A percentile compares a stretch with the other conserved stretches of the same genome.
phyloP scores from a whole-genome alignment of 2,113 vertebrate genomes.

The Nycticryphes semicollaris region DNA sequence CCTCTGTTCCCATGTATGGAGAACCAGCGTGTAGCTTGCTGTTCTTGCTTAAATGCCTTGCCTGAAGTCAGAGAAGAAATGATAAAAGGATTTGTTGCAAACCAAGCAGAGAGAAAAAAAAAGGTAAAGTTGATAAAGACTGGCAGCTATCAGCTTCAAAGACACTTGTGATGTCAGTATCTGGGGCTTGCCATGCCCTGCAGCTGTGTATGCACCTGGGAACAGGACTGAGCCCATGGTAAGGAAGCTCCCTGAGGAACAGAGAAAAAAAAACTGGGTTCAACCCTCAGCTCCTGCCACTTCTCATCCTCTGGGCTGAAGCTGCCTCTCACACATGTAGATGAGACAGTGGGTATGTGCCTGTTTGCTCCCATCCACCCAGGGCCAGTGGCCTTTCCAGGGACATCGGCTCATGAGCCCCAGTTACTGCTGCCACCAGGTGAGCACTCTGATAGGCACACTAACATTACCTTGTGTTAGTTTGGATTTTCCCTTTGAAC shows the following conservation, averaged over 20 bases:
- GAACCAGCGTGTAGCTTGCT: not conserved
- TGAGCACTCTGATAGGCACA: not conserved
- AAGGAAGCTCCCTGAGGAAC: not conserved
- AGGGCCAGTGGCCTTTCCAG: not conserved
- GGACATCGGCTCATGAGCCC: fast-evolving
- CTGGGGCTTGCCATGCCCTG: not conserved
- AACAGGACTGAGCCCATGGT: not conserved
- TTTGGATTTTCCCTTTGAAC: not conserved
- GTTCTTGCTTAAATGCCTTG: not conserved
- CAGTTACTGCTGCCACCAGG: not conserved
- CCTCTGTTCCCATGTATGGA: not conserved
- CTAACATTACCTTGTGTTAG: not conserved
- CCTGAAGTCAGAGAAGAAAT: not conserved
- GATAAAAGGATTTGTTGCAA: not conserved
- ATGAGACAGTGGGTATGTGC: not conserved
- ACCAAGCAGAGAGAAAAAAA: not conserved
- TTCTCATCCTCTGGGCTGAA: not conserved
- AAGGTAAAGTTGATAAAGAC: not conserved
- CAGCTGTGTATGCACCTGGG: not conserved
- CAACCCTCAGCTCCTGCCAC: fast-evolving
- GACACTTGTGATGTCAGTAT: not conserved
- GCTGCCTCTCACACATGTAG: not conserved
- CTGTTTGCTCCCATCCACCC: not conserved
- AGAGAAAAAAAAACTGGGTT: not conserved
- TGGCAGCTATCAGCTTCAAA: not conserved